phyloP scores from a whole-genome alignment of 2,113 vertebrate genomes.

The Chelonoidis abingdonii region DNA sequence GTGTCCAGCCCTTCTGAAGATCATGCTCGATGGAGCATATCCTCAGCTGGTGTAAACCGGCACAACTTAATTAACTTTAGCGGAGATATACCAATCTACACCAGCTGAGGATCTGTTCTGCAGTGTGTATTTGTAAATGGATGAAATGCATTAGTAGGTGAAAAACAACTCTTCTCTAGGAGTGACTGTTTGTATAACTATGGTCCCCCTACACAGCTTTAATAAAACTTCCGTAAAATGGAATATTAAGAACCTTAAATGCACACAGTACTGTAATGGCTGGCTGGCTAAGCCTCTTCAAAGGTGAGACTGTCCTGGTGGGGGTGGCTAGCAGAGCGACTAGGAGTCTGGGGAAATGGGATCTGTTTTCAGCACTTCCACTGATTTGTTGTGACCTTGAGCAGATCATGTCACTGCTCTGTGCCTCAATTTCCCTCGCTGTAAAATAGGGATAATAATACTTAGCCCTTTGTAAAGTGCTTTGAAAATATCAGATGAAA shows the following conservation, averaged over 20 bases:
- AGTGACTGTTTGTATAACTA: background rate
- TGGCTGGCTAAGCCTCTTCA: background rate
- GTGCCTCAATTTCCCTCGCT: background rate
- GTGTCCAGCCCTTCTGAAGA: background rate
- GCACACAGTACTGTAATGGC: background rate
- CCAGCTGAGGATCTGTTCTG: background rate
- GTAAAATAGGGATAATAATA: background rate
- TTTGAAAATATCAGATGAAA: background rate
- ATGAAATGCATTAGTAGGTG: background rate
- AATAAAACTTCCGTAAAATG: background rate
- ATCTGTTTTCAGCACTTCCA: background rate
- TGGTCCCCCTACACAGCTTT: background rate
- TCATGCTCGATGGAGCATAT: background rate
- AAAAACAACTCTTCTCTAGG: background rate
- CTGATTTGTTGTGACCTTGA: background rate
- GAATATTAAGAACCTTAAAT: background rate
- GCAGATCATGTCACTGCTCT: background rate
- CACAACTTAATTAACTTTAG: background rate
- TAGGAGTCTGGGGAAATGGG: no score
- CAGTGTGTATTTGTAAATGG: background rate
- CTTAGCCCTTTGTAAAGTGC: fast-evolving
- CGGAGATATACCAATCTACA: background rate
- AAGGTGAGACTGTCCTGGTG: no score
- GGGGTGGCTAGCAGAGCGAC: no score
- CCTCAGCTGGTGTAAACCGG: background rate